Evolutionary conservation across 2,797 vertebrate genomes (phyloP).

Genomic region (Borostomias antarcticus): DNA sequence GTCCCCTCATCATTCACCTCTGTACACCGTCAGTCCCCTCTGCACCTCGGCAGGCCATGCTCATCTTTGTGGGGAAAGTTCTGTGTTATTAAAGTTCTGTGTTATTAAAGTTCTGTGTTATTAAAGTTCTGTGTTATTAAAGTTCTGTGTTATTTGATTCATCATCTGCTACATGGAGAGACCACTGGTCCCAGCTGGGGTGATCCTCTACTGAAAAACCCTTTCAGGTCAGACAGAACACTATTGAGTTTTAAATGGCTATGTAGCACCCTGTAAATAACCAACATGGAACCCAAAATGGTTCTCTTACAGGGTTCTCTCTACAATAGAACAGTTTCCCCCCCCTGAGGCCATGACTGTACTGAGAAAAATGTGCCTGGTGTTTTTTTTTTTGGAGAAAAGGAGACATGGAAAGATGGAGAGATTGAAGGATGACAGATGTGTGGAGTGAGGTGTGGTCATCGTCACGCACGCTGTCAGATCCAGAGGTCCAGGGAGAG

Average conservation of each 20-base stretch:
- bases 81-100: no score
- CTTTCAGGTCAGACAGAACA: not conserved
- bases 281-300: no score
- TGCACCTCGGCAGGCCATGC: no score
- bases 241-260: not conserved
- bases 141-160: no score
- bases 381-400: constrained; percentile 19
- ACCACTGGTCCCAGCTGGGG: not conserved
- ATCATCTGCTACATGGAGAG: no score
- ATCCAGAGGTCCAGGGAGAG: constrained; percentile 54
- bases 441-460: constrained; percentile 62
- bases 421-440: constrained; percentile 69
- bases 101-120: no score
- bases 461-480: constrained; percentile 68
- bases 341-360: not conserved
- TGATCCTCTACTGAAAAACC: not conserved
- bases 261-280: not conserved
- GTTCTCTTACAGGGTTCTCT: no score
- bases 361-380: not conserved
- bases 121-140: no score
- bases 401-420: constrained; percentile 43
- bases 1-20: no score
- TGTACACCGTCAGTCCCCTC: no score
- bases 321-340: not conserved
- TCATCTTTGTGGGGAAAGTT: no score